phyloP scores from a whole-genome alignment of 2,888 invertebrate species.

The Mantis religiosa region DNA sequence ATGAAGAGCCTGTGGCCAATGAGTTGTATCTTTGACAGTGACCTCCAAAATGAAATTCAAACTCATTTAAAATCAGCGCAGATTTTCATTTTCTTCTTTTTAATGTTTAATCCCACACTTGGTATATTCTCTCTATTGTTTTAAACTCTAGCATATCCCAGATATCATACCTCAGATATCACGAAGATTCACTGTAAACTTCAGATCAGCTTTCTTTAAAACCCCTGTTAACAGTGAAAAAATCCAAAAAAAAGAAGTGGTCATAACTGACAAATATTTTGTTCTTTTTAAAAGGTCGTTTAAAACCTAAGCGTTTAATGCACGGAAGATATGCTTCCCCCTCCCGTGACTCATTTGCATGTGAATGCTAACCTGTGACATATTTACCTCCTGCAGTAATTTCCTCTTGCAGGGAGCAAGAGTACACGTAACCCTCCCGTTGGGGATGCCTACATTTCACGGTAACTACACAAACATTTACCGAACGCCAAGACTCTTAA shows the following conservation, averaged over 20 bases:
- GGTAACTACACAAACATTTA: neutral
- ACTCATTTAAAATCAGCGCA: too few relatives aligned
- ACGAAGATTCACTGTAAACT: too few relatives aligned
- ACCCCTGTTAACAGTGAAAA: neutral
- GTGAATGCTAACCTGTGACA: neutral
- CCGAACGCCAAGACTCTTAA: neutral
- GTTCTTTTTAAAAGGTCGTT: neutral
- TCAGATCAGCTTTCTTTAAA: neutral
- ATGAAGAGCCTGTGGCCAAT: too few relatives aligned
- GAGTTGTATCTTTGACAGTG: too few relatives aligned
- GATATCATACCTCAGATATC: too few relatives aligned
- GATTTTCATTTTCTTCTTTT: too few relatives aligned
- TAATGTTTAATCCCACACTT: too few relatives aligned
- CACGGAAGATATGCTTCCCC: neutral
- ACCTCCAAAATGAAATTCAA: too few relatives aligned
- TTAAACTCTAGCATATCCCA: too few relatives aligned
- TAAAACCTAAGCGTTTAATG: neutral
- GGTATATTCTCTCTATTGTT: too few relatives aligned
- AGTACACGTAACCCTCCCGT: neutral
- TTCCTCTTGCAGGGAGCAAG: neutral
- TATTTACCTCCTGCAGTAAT: constrained; percentile 12
- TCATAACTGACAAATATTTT: constrained; percentile 9
- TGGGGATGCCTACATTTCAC: neutral
- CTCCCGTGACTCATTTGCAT: neutral
- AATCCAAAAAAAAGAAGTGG: neutral